Conservation (phyloP, 1,140 invertebrate species). For the Helicorthomorpha holstii region DNA sequence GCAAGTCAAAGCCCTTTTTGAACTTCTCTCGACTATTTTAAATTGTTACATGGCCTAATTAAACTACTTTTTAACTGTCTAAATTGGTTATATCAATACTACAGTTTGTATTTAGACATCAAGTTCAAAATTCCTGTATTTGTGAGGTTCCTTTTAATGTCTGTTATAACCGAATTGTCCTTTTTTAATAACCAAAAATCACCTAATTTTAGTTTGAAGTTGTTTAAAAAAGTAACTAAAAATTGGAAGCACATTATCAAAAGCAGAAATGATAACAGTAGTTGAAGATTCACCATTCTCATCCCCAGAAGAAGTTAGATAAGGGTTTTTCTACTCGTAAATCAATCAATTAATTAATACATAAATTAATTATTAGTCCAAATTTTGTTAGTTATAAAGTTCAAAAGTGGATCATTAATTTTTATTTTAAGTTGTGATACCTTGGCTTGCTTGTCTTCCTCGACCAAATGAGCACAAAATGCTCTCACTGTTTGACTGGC, state of each 20-base stretch:
- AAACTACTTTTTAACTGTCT: too few species aligned
- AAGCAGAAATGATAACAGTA: not conserved
- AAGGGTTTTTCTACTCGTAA: not conserved
- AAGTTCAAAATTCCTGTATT: too few species aligned
- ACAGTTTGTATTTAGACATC: too few species aligned
- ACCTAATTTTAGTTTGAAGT: not conserved
- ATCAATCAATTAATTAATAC: too few species aligned
- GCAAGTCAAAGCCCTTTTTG: too few species aligned
- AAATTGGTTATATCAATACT: too few species aligned
- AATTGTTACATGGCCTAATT: too few species aligned
- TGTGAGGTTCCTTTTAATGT: too few species aligned
- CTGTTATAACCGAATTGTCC: too few species aligned
- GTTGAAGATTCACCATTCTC: too few species aligned
- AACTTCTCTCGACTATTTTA: too few species aligned
- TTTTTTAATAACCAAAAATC: too few species aligned
- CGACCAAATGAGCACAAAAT: constrained; percentile 60
- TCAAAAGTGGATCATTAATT: not conserved
- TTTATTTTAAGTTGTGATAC: constrained; percentile 2
- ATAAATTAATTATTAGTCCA: constrained; percentile 1
- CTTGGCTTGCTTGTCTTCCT: constrained; percentile 53
- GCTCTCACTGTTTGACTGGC: constrained; percentile 62
- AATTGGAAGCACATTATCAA: not conserved
- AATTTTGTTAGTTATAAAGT: not conserved
- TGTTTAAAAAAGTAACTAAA: not conserved
- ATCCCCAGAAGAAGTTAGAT: not conserved